Evolutionary conservation across 2,888 invertebrate genomes (phyloP).

Genomic region (Heliconius cydno): DNA sequence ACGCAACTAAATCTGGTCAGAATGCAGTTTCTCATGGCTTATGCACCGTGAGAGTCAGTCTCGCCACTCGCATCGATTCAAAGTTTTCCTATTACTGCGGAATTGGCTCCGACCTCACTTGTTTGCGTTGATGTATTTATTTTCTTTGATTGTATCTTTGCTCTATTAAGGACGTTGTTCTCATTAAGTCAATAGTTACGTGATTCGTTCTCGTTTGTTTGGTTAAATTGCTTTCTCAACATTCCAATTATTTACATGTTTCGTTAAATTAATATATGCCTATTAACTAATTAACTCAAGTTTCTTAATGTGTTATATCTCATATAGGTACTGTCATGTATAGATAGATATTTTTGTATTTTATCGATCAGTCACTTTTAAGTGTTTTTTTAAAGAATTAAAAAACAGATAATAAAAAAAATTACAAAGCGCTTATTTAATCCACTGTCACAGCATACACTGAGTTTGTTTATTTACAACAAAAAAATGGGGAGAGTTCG

Average conservation of each 20-base stretch:
- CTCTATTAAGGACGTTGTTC: slow-evolving; percentile 26
- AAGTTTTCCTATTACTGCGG: slow-evolving; percentile 70
- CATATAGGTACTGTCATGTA: background rate
- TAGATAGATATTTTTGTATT: background rate
- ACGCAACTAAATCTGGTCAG: slow-evolving; percentile 43
- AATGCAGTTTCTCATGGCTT: slow-evolving; percentile 49
- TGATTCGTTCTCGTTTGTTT: background rate
- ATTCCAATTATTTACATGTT: background rate
- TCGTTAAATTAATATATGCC: background rate
- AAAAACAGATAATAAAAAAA: background rate
- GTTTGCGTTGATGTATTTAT: slow-evolving; percentile 59
- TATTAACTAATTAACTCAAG: background rate
- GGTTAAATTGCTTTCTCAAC: background rate
- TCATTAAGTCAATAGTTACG: slow-evolving; percentile 12
- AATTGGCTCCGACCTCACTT: slow-evolving; percentile 60
- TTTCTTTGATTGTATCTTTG: slow-evolving; percentile 46
- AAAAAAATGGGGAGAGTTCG: slow-evolving; percentile 63
- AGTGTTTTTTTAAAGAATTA: background rate
- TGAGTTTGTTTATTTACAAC: slow-evolving; percentile 70
- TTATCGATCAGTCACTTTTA: background rate
- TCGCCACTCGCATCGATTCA: slow-evolving; percentile 61
- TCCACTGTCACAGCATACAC: slow-evolving; percentile 49
- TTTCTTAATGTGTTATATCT: background rate
- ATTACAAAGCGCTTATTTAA: slow-evolving; percentile 41
- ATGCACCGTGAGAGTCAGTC: slow-evolving; percentile 49